Base-by-base conservation (phyloP, 2,113 vertebrate species). In the Takifugu bimaculatus region DNA sequence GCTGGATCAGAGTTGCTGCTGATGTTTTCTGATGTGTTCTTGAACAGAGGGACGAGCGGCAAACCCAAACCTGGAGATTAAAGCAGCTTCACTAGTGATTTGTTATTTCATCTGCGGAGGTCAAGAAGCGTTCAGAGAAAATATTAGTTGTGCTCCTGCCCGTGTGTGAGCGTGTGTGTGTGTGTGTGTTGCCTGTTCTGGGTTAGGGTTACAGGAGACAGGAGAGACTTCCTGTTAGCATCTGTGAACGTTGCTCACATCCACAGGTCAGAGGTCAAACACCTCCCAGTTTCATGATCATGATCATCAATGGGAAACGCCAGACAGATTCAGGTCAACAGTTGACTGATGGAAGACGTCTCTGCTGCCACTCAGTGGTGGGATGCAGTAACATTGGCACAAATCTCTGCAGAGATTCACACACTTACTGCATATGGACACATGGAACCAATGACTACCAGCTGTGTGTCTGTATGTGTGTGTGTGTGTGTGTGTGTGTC, bases 111-210 rank as follows among this genome's bases (percentile, higher is more conserved):
- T 78, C 80, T 85, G 80, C 66, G 72, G 57, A 79, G 82, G 48
- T 76, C 67, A 79, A 79, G 80, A 78, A 81, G 80, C 74, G 75
- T 64, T 70, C 54, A 65, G 43, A 4, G 54, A 83, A 83, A 87
- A 85, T 85, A 87, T 87, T 87, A 75, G 85, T 14, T 42, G 76
- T 79, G 54, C 68, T 56, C 74, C 78, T 67, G 65, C 59, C 78
- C 63, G 85, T 57, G 75, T 25, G 66, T 51, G 77, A 28, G 45
- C 51, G 60, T 60, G 65, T 43, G 62, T 32, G 43, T 74, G 54
- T 59, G 60, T 35, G 32, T 35, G 32, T 35, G 4, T 7, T 35
- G 32, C 2, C 28, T 29, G 28, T 5, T 29, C 28, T 20, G 20
- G 20, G 20, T 20, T 20, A 20, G 20, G 20, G 20, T 20, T 20